These are phyloP conservation scores for Sebastes paucispinis DNA, from an alignment of 2,797 vertebrate species.

Conservation along the genomic window DNA sequence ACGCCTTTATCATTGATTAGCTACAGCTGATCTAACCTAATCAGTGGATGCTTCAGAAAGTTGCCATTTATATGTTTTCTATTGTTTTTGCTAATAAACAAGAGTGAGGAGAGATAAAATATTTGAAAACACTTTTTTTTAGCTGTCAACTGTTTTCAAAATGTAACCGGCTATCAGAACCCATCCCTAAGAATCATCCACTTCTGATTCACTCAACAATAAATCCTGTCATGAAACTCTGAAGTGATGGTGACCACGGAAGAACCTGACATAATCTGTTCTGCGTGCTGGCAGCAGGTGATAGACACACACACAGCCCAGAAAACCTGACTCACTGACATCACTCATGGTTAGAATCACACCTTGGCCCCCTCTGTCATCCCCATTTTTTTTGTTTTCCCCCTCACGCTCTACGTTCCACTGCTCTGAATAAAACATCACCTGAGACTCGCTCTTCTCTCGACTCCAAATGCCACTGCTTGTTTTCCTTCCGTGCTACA, in stretches of 20 bases:
- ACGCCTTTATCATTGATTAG: neutral
- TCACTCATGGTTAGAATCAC: conserved; percentile 34
- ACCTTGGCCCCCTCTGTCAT: conserved; percentile 20
- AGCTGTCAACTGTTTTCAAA: neutral
- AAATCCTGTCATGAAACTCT: neutral
- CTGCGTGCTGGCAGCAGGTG: conserved; percentile 21
- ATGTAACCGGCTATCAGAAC: neutral
- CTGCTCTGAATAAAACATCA: conserved; percentile 52
- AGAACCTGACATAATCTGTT: neutral
- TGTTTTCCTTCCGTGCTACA: conserved; percentile 13
- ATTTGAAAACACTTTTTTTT: neutral
- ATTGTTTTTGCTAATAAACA: neutral
- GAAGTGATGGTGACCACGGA: neutral
- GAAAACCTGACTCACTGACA: neutral
- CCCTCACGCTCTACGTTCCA: neutral
- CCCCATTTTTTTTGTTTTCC: neutral
- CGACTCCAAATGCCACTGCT: conserved; percentile 22
- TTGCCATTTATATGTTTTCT: too few relatives aligned
- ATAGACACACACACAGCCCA: neutral
- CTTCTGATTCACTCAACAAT: neutral
- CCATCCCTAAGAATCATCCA: neutral
- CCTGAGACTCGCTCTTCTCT: conserved; percentile 15
- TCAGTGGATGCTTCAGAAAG: neutral
- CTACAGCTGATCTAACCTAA: neutral
- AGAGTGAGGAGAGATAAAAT: neutral